Evolutionary conservation across 2,113 vertebrate genomes (phyloP).

Genomic region (Pangasianodon gigas): DNA sequence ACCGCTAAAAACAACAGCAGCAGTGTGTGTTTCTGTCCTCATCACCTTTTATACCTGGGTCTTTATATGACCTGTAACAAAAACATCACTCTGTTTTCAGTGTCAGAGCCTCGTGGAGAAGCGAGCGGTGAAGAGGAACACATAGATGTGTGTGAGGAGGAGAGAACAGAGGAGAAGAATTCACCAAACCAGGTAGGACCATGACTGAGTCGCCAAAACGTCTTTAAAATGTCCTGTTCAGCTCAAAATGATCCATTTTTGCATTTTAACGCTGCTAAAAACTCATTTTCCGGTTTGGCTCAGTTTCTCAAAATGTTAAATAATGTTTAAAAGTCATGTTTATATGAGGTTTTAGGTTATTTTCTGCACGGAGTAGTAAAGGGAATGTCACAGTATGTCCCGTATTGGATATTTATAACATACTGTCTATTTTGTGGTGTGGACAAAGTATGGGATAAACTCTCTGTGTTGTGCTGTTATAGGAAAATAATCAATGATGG

Average conservation of each 20-base stretch:
- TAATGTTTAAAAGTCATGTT: too few species aligned
- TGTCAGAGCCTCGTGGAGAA: conserved; percentile 51
- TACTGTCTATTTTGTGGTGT: background rate
- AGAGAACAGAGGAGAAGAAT: conserved; percentile 16
- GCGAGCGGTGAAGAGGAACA: conserved; percentile 28
- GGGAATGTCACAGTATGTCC: background rate
- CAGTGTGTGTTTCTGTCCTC: background rate
- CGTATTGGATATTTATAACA: background rate
- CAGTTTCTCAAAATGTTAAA: too few species aligned
- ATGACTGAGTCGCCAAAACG: background rate
- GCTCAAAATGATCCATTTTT: too few species aligned
- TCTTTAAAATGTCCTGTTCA: too few species aligned
- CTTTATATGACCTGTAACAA: background rate
- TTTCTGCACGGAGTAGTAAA: too few species aligned
- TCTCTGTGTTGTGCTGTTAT: background rate
- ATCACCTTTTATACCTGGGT: background rate
- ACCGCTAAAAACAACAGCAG: conserved; percentile 12
- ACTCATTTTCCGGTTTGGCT: too few species aligned
- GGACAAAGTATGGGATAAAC: background rate
- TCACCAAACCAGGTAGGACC: conserved; percentile 33
- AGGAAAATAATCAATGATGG: background rate
- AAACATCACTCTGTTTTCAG: conserved; percentile 24
- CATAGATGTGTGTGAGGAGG: conserved; percentile 39
- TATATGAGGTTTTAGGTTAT: too few species aligned
- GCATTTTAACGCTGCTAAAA: too few species aligned